These are phyloP conservation scores for Novumbra hubbsi DNA, from an alignment of 2,797 vertebrate species.

Conservation along the genomic window DNA sequence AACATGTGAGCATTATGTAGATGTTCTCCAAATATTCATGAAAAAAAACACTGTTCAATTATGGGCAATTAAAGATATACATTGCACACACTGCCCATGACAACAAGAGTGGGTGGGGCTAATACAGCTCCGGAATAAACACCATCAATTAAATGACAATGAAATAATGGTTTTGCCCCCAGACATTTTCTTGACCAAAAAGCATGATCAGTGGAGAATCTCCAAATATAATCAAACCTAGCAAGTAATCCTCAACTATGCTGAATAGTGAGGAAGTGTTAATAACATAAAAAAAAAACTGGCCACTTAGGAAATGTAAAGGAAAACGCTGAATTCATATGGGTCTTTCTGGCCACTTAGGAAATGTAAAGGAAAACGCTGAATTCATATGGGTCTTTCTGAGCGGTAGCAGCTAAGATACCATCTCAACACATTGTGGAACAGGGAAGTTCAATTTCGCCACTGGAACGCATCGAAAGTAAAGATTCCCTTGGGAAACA, in stretches of 20 bases:
- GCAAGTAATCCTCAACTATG: background rate
- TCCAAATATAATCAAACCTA: background rate
- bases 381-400: background rate
- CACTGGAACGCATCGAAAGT: background rate
- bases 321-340: background rate
- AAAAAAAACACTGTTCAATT: background rate
- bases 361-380: background rate
- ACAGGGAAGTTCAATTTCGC: background rate
- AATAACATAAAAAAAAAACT: too few relatives aligned
- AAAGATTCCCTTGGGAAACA: background rate
- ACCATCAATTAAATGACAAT: background rate
- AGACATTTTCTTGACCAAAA: background rate
- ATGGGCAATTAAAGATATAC: background rate
- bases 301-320: too few relatives aligned
- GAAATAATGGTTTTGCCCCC: background rate
- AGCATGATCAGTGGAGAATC: background rate
- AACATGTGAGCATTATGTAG: background rate
- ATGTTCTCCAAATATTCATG: background rate
- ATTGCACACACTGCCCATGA: background rate
- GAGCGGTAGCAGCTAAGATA: background rate
- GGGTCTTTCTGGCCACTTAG: background rate
- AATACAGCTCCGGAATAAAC: background rate
- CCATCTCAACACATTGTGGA: background rate
- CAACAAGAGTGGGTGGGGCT: background rate
- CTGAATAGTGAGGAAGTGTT: conserved; percentile 25